Base-by-base conservation (phyloP, 2,888 invertebrate genomes). In the Sceliomorpha sp. region DNA sequence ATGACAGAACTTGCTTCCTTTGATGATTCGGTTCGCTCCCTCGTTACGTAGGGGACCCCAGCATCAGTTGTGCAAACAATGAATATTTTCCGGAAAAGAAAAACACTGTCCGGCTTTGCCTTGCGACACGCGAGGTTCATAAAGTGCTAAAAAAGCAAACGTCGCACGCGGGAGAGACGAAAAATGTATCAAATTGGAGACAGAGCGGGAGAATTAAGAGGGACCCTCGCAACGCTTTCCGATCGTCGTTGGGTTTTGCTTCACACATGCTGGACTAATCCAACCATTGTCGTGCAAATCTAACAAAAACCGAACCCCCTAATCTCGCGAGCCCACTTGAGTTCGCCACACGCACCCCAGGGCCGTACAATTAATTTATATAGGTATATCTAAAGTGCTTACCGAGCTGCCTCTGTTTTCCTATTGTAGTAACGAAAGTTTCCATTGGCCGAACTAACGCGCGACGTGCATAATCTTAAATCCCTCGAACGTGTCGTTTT, bases 211-310 rank as follows among this genome's bases (percentile, higher is more conserved):
- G 80, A 85, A 85, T 85, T 84, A 85, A 79, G 79, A 17, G 77
- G 78, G n/a, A 78, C 81, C 80, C 78, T 77, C 76, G 79, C 72
- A 80, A 70, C 72, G 73, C 68, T 73, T 31, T 17, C 26, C 37
- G 34, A 13, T 29, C 45, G 27, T 20, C 34, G 39, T 24, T 24
- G 40, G 47, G 48, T 67, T 72, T 60, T 56, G 55, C 45, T 60
- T 72, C 81, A 82, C 87, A 87, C 87, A 87, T 85, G 86, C 84
- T 73, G 68, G 74, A 70, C 77, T 84, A 82, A 86, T 85, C 86
- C 83, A 70, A 53, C 75, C 80, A 87, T 87, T 87, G 87, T 87
- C 85, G 87, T 87, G 87, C 85, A 87, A 87, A 87, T 87, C 81
- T 81, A 86, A 85, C 85, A 83, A 85, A 87, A 87, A 87, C 85